A percentile compares a stretch with the other conserved stretches of the same genome.
phyloP scores from a whole-genome alignment of 2,113 vertebrate species.

The Phalacrocorax brasilianus region DNA sequence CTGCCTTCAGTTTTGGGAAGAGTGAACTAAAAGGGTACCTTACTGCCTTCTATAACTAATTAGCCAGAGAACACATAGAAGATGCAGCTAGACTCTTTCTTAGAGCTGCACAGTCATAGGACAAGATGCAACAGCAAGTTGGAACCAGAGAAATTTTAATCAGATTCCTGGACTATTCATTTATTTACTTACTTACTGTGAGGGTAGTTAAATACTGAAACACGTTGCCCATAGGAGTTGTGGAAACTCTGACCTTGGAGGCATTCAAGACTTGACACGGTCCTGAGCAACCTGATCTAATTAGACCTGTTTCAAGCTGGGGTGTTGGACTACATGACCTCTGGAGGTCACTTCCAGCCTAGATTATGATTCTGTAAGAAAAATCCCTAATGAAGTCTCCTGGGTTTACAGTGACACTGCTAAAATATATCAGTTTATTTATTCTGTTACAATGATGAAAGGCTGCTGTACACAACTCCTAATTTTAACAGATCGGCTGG shows the following conservation, averaged over 20 bases:
- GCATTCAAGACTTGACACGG: neutral
- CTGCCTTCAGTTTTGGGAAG: neutral
- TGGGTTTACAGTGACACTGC: neutral
- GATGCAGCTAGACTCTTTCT: neutral
- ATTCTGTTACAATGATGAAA: neutral
- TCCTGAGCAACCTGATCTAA: slow-evolving; percentile 38
- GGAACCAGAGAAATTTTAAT: neutral
- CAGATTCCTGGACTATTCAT: neutral
- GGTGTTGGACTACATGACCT: neutral
- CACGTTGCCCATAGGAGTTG: neutral
- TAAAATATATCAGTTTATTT: neutral
- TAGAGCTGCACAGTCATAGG: neutral
- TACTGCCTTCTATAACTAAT: neutral
- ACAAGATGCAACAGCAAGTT: neutral
- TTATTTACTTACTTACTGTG: neutral
- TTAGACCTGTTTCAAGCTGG: neutral
- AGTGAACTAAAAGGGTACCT: neutral
- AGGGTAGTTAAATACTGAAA: neutral
- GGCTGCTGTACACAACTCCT: neutral
- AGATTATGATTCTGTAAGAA: neutral
- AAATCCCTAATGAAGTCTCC: neutral
- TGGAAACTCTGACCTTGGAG: neutral
- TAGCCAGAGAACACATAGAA: neutral
- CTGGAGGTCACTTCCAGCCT: neutral
- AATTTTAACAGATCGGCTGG: neutral